phyloP scores from a whole-genome alignment of 2,113 vertebrate genomes.

The Polypterus senegalus region DNA sequence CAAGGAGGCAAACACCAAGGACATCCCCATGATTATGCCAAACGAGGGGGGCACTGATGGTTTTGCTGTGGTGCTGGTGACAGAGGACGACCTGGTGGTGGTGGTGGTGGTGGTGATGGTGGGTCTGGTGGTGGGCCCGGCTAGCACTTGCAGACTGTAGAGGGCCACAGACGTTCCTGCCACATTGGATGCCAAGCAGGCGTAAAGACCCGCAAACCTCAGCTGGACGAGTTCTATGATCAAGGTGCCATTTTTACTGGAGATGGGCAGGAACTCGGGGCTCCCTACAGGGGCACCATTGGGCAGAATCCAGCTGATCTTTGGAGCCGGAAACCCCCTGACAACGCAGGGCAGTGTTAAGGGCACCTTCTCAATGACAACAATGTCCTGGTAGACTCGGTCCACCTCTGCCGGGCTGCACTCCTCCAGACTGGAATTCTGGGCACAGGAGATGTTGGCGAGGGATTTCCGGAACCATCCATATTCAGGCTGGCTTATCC shows the following conservation, averaged over 20 bases:
- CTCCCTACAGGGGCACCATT: neutral
- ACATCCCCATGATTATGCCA: slow-evolving; percentile 4
- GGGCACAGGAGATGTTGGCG: slow-evolving; percentile 4
- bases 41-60: slow-evolving; percentile 5
- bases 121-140: neutral
- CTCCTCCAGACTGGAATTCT: neutral
- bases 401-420: slow-evolving; percentile 8
- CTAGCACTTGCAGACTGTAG: neutral
- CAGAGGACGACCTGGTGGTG: neutral
- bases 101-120: neutral
- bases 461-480: slow-evolving; percentile 16
- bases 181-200: slow-evolving; percentile 15
- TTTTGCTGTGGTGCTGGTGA: neutral
- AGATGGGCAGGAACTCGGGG: neutral
- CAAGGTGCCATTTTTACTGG: slow-evolving; percentile 2
- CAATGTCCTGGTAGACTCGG: slow-evolving; percentile 13
- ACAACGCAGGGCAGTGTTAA: slow-evolving; percentile 6
- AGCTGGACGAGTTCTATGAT: neutral
- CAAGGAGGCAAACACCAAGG: neutral
- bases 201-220: slow-evolving; percentile 10
- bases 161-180: slow-evolving; percentile 16
- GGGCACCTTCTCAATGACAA: slow-evolving; percentile 1
- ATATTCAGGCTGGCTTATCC: slow-evolving; percentile 9
- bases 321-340: slow-evolving; percentile 10
- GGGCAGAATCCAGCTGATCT: slow-evolving; percentile 15